Base-by-base conservation (phyloP, 2,888 invertebrate genomes). In the Leptodirus hochenwartii region DNA sequence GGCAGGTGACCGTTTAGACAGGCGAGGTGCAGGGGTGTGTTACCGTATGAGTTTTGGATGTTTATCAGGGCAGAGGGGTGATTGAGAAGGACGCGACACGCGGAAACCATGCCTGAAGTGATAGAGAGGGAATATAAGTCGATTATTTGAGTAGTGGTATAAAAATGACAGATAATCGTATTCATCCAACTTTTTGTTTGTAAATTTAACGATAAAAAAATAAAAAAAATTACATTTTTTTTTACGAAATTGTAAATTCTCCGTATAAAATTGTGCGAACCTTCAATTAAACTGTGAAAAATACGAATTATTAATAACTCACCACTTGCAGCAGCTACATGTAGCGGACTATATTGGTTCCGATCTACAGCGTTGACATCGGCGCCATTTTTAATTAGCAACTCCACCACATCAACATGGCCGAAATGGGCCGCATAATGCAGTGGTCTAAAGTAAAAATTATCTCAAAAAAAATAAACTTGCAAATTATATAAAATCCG, bases 401-500 rank as follows among this genome's bases (percentile, higher is more conserved):
- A 37, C 32, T 56, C 55, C 2, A 59, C 49, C 2, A 58, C 56
- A 15, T 53, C 53, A 3, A 51, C 49, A 39, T 68, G 64, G 1
- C 68, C 69, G 56, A 63, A 62, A 43, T 61, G 62, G 2, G 67
- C 64, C 4, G 71, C 71, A 50, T 61, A 69, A 49, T 72, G 71
- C 23, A 72, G 50, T 5, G 71, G 66, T 25, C 66, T 54, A 25
- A 17, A 32, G n/a, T n/a, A 34, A 22, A 27, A 20, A 35, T 12
- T 32, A 23, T 16, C 11, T 11, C 4, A 33, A 5, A 16, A 9
- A 6, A 4, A 9, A 6, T 20, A 3, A 22, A 17, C n/a, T 29
- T 26, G 16, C 14, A 12, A 15, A 32, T 31, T 11, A 4, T 22
- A 22, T 9, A 10, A 16, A n/a, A n/a, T n/a, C n/a, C n/a, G n/a